These are phyloP conservation scores for Zhengitettix transpicula DNA, from an alignment of 2,888 invertebrate genomes.

Conservation along the genomic window DNA sequence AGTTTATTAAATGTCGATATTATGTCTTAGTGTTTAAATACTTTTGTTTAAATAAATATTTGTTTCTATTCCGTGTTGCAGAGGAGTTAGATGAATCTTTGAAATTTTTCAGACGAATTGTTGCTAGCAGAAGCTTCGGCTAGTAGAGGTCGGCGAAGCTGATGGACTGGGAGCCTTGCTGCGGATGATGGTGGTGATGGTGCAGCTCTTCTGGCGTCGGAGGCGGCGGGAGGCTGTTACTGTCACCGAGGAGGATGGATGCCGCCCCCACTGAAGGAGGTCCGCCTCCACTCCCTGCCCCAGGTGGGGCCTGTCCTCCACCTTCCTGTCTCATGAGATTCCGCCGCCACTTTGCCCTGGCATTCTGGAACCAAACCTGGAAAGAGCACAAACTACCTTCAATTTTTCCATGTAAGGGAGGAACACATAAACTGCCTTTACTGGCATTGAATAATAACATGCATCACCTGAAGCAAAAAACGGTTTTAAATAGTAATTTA, in stretches of 20 bases:
- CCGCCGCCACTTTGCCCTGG: constrained; percentile 93
- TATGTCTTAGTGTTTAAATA: background rate
- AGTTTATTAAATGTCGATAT: background rate
- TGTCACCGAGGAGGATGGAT: constrained; percentile 29
- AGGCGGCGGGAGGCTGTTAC: constrained; percentile 31
- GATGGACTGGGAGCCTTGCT: constrained; percentile 9
- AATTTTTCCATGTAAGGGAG: no score
- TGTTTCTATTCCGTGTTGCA: background rate
- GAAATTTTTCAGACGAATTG: background rate
- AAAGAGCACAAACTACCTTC: background rate
- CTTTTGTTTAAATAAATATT: background rate
- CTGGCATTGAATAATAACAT: no score
- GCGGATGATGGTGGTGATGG: constrained; percentile 4
- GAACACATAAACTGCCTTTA: no score
- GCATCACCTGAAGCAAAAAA: no score
- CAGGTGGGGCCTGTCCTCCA: constrained; percentile 21
- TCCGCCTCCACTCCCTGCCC: constrained; percentile 14
- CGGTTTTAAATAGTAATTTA: no score
- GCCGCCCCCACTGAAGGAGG: constrained; percentile 24
- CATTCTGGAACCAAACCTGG: constrained; percentile 99
- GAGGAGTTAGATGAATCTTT: background rate
- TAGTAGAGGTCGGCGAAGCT: constrained; percentile 28
- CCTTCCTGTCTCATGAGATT: constrained; percentile 79
- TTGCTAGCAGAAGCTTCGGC: constrained; percentile 16
- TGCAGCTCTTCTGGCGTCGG: constrained; percentile 25